A percentile compares a stretch with the other conserved stretches of the same genome.
phyloP scores from a whole-genome alignment of 2,888 invertebrate species.

The Dyspetes luteomarginatus region DNA sequence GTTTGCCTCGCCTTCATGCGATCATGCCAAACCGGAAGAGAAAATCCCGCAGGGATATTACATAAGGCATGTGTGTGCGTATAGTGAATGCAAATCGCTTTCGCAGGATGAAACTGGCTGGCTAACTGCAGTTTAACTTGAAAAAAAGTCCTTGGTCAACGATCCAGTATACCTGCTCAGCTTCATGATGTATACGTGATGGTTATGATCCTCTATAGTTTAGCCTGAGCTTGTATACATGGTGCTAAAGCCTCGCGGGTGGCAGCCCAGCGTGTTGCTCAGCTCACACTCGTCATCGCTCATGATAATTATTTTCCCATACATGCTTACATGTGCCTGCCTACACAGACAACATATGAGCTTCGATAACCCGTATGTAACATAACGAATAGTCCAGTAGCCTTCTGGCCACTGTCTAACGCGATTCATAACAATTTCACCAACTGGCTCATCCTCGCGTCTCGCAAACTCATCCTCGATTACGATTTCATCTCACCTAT shows the following conservation, averaged over 20 bases:
- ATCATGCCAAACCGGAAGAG: slow-evolving; percentile 71
- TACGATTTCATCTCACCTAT: not conserved
- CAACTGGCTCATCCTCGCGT: slow-evolving; percentile 27
- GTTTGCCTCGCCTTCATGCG: slow-evolving; percentile 64
- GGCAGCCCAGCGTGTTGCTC: slow-evolving; percentile 62
- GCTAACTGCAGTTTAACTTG: slow-evolving; percentile 36
- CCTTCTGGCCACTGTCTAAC: slow-evolving; percentile 66
- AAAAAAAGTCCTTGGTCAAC: slow-evolving; percentile 21
- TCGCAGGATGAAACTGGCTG: slow-evolving; percentile 70
- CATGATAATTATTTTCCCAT: slow-evolving; percentile 81
- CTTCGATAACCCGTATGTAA: slow-evolving; percentile 43
- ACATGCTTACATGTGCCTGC: slow-evolving; percentile 63
- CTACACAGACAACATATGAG: slow-evolving; percentile 9
- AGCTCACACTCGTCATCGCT: slow-evolving; percentile 70
- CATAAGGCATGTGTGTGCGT: slow-evolving; percentile 19
- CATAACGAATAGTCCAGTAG: slow-evolving; percentile 74
- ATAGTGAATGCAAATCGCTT: slow-evolving; percentile 63
- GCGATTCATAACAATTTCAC: slow-evolving; percentile 79
- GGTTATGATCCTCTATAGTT: not conserved
- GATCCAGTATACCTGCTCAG: slow-evolving; percentile 27
- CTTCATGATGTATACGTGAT: slow-evolving; percentile 27
- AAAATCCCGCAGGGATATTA: slow-evolving; percentile 69
- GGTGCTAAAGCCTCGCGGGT: slow-evolving; percentile 51
- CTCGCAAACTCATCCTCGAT: not conserved
- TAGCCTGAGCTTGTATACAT: slow-evolving; percentile 1